Conservation (phyloP, 2,113 vertebrate species). For the Entelurus aequoreus region DNA sequence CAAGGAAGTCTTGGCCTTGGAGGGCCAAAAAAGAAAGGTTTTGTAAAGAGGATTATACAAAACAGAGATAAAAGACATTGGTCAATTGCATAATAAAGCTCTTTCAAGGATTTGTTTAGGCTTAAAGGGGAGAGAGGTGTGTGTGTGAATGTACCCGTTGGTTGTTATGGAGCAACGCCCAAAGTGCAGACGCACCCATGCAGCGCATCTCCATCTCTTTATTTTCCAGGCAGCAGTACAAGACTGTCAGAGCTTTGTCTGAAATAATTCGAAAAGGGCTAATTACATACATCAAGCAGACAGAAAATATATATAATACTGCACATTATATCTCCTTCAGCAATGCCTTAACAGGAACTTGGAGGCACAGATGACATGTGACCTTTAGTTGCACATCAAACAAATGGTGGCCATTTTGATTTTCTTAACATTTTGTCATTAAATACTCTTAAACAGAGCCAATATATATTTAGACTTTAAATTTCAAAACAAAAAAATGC, state of each 20-base stretch:
- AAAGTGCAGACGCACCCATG: slow-evolving; percentile 86
- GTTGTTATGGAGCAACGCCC: slow-evolving; percentile 89
- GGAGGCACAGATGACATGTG: too few relatives aligned
- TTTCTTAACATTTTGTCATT: too few relatives aligned
- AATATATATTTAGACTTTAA: too few relatives aligned
- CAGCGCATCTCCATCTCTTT: slow-evolving; percentile 68
- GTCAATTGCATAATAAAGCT: slow-evolving; percentile 1
- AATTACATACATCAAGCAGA: too few relatives aligned
- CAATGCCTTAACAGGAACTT: too few relatives aligned
- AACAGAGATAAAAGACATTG: slow-evolving; percentile 7
- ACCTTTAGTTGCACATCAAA: too few relatives aligned
- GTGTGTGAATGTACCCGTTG: slow-evolving; percentile 78
- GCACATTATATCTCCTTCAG: too few relatives aligned
- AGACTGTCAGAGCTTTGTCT: slow-evolving; percentile 80
- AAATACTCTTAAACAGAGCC: too few relatives aligned
- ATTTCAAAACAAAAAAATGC: too few relatives aligned
- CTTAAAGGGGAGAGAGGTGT: slow-evolving; percentile 1
- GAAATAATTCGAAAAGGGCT: slow-evolving; percentile 13
- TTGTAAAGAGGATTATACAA: slow-evolving; percentile 5
- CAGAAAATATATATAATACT: too few relatives aligned
- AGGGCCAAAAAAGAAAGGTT: slow-evolving; percentile 10
- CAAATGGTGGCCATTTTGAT: too few relatives aligned
- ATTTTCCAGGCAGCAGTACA: slow-evolving; percentile 81
- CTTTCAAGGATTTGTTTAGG: slow-evolving; percentile 13
- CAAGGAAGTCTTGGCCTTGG: slow-evolving; percentile 87